These are phyloP conservation scores for Phenganax subtilis DNA, from an alignment of 92 coral and sea anemone species.

Conservation along the genomic window DNA sequence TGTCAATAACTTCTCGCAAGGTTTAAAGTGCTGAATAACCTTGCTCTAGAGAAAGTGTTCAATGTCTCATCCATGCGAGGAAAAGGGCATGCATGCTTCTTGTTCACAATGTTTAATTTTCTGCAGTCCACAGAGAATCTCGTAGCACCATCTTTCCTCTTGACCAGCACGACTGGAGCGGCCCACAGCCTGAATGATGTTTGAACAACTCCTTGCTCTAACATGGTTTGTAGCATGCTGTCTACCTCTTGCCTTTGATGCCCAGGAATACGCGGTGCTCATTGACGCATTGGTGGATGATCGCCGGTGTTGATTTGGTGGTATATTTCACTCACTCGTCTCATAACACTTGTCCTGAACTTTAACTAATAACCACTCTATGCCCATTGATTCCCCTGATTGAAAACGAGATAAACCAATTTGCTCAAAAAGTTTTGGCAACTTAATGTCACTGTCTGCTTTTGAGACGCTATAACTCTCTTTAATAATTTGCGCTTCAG, in stretches of 20 bases:
- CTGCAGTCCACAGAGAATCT: constrained; percentile 2
- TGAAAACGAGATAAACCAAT: not conserved
- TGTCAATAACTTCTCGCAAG: constrained; percentile 12
- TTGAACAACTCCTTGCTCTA: not conserved
- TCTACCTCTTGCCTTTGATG: constrained; percentile 10
- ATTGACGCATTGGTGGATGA: not conserved
- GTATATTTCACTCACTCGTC: constrained; percentile 42
- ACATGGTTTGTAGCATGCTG: not conserved
- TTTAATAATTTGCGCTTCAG: too few species aligned
- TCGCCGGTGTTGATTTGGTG: constrained; percentile 12
- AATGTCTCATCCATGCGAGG: constrained; percentile 8
- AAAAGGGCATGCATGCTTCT: not conserved
- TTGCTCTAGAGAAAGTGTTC: not conserved
- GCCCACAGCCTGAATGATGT: constrained; percentile 10
- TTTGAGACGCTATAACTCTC: too few species aligned
- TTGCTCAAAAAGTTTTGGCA: not conserved
- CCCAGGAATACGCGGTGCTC: not conserved
- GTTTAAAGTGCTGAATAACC: not conserved
- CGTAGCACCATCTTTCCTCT: constrained; percentile 7
- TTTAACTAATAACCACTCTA: constrained; percentile 12
- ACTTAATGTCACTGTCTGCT: too few species aligned
- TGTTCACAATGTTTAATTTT: not conserved
- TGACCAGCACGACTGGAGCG: constrained; percentile 1
- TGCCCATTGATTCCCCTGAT: too few species aligned
- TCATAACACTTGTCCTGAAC: constrained; percentile 46